Base-by-base conservation (phyloP, 1,140 invertebrate species). In the Chironomus tepperi region DNA sequence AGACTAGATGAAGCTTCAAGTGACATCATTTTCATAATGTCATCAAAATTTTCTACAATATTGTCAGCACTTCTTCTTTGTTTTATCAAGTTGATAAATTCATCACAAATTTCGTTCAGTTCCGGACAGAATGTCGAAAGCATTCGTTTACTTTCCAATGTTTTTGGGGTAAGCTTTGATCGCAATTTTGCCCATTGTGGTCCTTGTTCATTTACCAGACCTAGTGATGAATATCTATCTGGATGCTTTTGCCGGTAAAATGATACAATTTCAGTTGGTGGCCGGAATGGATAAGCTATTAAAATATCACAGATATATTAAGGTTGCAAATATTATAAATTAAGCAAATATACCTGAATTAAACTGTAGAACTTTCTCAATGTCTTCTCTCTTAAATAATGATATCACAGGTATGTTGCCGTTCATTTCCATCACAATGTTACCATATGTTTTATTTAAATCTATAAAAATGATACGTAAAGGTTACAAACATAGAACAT, bases 121-220 rank as follows among this genome's bases (percentile, higher is more conserved):
- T 91, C 87, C 0, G 93, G 91, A 75, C 94, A 84, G 79, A 94
- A 95, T 74, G 88, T 84, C 75, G 89, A 84, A 78, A 95, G 89
- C 0, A 92, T 93, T 76, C 88, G 87, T 0, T 89, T 88, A 76
- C 91, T 91, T 70, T 70, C 65, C 16, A 91, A 93, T 76, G 96
- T 84, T 78, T 90, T 88, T 2, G 90, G 87, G 3, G 93, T 95
- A 42, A 95, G 84, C 34, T 88, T 87, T 34, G 85, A 85, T 18
- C 93, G 86, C 10, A 96, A 84, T 74, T 88, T 85, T 43, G 90
- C 87, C 94, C 94, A 96, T 74, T 87, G 89, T 76, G 89, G 87
- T 16, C 93, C 93, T 83, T 94, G 91, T 78, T 93, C 92, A 81
- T 94, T 93, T 12, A 91, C 89, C 43, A 94, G 85, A 75, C 93